Percentiles rank a stretch among this genome's conserved stretches.
These are phyloP conservation scores for Hydrochoerus hydrochaeris DNA, from an alignment of 2,113 vertebrate species.

Conservation along the genomic window DNA sequence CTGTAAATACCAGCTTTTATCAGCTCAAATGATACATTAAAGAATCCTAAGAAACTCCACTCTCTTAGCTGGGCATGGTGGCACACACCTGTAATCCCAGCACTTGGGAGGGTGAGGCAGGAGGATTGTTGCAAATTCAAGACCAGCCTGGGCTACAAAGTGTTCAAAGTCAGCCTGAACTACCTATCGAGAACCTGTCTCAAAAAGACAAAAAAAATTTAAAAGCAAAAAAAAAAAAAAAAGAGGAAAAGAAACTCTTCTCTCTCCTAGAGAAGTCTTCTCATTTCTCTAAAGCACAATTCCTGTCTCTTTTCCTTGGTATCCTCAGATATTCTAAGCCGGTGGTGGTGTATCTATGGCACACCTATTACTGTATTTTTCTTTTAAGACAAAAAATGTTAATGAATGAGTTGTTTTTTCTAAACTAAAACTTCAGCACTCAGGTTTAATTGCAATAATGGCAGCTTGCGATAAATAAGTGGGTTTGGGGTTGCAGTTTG, in stretches of 20 bases:
- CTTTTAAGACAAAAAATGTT: neutral
- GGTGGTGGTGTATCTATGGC: neutral
- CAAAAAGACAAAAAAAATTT: no score
- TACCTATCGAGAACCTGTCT: no score
- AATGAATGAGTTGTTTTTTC: neutral
- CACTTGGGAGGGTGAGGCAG: no score
- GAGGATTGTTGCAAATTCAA: no score
- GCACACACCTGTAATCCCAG: no score
- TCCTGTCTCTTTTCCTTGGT: neutral
- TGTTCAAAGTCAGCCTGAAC: no score
- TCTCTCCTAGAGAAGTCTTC: neutral
- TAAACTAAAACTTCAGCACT: neutral
- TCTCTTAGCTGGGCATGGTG: neutral
- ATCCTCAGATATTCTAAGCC: slow-evolving; percentile 46
- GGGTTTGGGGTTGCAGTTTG: neutral
- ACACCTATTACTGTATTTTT: neutral
- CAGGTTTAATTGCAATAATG: neutral
- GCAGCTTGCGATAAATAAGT: neutral
- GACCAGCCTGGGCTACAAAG: no score
- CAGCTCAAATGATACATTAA: neutral
- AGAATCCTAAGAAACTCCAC: slow-evolving; percentile 11
- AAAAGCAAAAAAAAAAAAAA: no score
- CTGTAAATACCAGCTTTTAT: neutral
- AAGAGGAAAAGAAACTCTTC: no score
- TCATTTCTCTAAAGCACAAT: slow-evolving; percentile 36